phyloP scores from a whole-genome alignment of 2,888 invertebrate species.

The Diploptera punctata region DNA sequence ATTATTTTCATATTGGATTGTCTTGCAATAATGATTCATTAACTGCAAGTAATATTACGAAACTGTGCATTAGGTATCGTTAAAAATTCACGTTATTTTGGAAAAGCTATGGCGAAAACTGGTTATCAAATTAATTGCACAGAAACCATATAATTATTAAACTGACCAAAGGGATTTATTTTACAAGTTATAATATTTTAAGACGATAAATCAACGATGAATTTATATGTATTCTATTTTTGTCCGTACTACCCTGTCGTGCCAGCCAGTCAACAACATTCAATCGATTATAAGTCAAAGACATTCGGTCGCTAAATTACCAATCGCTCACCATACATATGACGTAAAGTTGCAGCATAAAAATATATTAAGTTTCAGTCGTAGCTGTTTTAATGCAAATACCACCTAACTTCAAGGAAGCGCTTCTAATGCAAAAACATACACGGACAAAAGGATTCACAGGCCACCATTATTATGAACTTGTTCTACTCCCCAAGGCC shows the following conservation, averaged over 20 bases:
- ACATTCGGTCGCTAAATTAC: not conserved
- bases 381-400: slow-evolving; percentile 1
- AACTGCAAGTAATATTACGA: too few relatives aligned
- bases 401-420: not conserved
- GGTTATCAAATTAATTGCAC: too few relatives aligned
- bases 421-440: not conserved
- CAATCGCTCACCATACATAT: not conserved
- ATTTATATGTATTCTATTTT: slow-evolving; percentile 28
- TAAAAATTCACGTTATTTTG: too few relatives aligned
- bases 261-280: slow-evolving; percentile 33
- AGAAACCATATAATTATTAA: too few relatives aligned
- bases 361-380: not conserved
- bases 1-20: too few relatives aligned
- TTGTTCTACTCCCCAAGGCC: slow-evolving; percentile 35
- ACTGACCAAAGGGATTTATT: too few relatives aligned
- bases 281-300: slow-evolving; percentile 34
- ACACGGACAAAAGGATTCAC: slow-evolving; percentile 43
- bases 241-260: slow-evolving; percentile 23
- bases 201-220: slow-evolving; percentile 10
- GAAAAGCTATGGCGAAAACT: too few relatives aligned
- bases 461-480: slow-evolving; percentile 42
- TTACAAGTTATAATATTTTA: too few relatives aligned
- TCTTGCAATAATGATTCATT: too few relatives aligned
- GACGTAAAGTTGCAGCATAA: not conserved
- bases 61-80: too few relatives aligned